Base-by-base conservation (phyloP, 2,888 invertebrate species). In the Hydriomena furcata region DNA sequence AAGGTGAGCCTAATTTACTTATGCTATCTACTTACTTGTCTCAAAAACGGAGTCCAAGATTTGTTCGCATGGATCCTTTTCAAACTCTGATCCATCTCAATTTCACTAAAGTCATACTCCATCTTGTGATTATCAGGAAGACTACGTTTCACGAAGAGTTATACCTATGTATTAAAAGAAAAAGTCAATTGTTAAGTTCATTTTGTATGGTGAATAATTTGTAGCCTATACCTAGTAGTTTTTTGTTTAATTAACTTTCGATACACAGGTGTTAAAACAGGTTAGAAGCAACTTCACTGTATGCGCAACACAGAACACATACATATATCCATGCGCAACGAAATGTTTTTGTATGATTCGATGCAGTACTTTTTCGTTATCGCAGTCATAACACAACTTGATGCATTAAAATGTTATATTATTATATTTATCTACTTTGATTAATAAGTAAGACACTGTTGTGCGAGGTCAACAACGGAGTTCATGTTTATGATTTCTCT, bases 1-100 rank as follows among this genome's bases (percentile, higher is more conserved):
- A 17, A 17, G 4, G 4, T 17, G 4, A 3, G 17, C 17, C 4
- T 17, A 17, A 17, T 17, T 17, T 17, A 17, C 2, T 4, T 17
- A 4, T 3, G 4, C 4, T 2, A 17, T 20, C 3, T 6, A 57
- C 32, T 12, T 37, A 70, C 69, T 56, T 71, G 70, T 63, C 69
- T 63, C 1, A 60, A 45, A 55, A 71, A 64, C 20, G 59, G 56
- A 11, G 6, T 62, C 63, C 65, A 57, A 3, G 60, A 42, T 10
- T 41, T 36, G 31, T 48, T 58, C 8, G n/a, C 40, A 7, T 31
- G 30, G 7, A 10, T 40, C 27, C 24, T 41, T 5, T 42, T 25
- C 8, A 5, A 12, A 17, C 25, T 34, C 30, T 47, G 46, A 5
- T 61, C 45, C 10, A 28, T 49, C 10, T 62, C 46, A 11, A 60